Evolutionary conservation across 2,797 vertebrate species (phyloP).

Genomic region (Galago senegalensis): DNA sequence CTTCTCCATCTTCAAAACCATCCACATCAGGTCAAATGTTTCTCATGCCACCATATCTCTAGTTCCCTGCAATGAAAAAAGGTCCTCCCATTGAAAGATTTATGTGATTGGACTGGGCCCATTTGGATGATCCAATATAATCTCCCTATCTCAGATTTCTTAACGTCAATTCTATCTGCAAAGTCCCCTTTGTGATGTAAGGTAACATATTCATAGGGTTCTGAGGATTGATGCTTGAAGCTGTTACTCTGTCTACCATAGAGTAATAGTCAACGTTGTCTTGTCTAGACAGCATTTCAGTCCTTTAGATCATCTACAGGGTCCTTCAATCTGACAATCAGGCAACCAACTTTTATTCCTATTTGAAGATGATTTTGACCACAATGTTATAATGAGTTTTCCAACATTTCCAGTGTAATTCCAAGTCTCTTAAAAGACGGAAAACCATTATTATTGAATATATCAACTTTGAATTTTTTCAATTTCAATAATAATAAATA

Average conservation of each 20-base stretch:
- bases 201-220: neutral
- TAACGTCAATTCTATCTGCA: neutral
- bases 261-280: neutral
- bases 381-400: neutral
- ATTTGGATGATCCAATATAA: neutral
- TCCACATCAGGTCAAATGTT: neutral
- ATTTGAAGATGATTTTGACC: neutral
- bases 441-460: neutral
- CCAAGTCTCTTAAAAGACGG: neutral
- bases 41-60: neutral
- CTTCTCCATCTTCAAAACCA: neutral
- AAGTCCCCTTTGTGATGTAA: neutral
- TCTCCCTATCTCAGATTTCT: neutral
- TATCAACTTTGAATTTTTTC: neutral
- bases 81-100: neutral
- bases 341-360: neutral
- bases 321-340: neutral
- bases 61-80: neutral
- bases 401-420: neutral
- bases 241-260: neutral
- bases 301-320: neutral
- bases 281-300: neutral
- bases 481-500: neutral
- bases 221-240: neutral
- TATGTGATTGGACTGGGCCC: neutral